Evolutionary conservation across 2,797 vertebrate genomes (phyloP).

Genomic region (Avahi laniger): DNA sequence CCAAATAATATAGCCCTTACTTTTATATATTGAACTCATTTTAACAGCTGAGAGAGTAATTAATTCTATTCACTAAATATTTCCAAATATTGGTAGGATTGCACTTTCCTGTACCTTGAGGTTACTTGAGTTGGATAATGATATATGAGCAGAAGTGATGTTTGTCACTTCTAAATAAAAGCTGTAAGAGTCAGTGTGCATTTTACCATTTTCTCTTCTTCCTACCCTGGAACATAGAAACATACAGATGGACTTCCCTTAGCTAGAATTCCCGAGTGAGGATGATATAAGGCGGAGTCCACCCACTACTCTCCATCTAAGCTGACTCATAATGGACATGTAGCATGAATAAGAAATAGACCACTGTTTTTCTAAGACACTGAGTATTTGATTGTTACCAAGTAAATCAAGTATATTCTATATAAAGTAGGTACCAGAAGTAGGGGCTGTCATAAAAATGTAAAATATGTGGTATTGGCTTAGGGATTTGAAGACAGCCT

Average conservation of each 20-base stretch:
- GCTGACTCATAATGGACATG: background rate
- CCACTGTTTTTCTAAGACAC: background rate
- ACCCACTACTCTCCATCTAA: accelerated
- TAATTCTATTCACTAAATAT: background rate
- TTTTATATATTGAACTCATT: background rate
- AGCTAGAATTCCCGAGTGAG: background rate
- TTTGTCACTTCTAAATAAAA: background rate
- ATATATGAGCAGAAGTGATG: background rate
- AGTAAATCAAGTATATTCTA: background rate
- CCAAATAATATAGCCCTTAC: background rate
- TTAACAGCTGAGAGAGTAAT: background rate
- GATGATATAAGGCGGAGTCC: background rate
- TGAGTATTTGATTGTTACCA: background rate
- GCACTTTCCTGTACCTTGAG: background rate
- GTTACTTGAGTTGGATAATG: background rate
- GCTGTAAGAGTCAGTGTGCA: background rate
- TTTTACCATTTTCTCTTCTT: background rate
- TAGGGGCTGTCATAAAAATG: background rate
- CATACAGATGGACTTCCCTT: background rate
- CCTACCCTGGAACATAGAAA: background rate
- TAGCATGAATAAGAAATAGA: background rate
- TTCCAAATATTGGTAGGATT: background rate
- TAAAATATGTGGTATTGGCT: background rate
- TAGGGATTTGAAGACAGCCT: background rate
- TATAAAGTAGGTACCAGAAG: background rate